Percentiles rank a stretch among this genome's conserved stretches.
Evolutionary conservation across 2,797 vertebrate genomes (phyloP).

Genomic region (Acanthurus leucopareius): DNA sequence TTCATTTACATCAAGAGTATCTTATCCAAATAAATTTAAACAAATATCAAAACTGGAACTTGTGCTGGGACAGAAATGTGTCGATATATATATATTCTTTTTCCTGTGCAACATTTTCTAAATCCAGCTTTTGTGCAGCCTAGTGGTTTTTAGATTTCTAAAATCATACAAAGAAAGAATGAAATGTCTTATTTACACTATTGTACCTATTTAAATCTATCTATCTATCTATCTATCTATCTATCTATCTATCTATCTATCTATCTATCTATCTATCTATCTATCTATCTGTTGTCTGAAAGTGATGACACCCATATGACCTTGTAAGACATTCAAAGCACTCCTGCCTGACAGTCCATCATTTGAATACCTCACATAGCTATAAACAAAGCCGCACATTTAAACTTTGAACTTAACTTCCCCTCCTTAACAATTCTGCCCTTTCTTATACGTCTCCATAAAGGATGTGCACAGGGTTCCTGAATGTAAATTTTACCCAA

Average conservation of each 20-base stretch:
- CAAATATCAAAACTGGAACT: background rate
- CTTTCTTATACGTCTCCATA: constrained; percentile 72
- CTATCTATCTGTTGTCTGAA: no score
- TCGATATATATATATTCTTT: background rate
- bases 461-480: constrained; percentile 82
- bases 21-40: constrained; percentile 35
- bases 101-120: background rate
- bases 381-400: constrained; percentile 80
- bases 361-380: constrained; percentile 83
- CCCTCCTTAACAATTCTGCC: constrained; percentile 76
- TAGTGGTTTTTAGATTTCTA: background rate
- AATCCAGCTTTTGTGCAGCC: background rate
- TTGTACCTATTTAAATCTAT: no score
- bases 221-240: background rate
- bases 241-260: constrained; percentile 6
- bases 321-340: constrained; percentile 59
- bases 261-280: background rate
- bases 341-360: constrained; percentile 37
- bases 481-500: constrained; percentile 87
- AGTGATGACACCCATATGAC: constrained; percentile 46
- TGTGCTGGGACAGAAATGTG: background rate
- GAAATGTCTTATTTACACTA: background rate
- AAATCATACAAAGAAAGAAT: background rate
- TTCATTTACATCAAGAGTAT: constrained; percentile 65
- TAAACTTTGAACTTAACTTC: constrained; percentile 78